A percentile compares a stretch with the other conserved stretches of the same genome.
Evolutionary conservation across 2,888 invertebrate species (phyloP).

Genomic region (Cactoblastis cactorum): DNA sequence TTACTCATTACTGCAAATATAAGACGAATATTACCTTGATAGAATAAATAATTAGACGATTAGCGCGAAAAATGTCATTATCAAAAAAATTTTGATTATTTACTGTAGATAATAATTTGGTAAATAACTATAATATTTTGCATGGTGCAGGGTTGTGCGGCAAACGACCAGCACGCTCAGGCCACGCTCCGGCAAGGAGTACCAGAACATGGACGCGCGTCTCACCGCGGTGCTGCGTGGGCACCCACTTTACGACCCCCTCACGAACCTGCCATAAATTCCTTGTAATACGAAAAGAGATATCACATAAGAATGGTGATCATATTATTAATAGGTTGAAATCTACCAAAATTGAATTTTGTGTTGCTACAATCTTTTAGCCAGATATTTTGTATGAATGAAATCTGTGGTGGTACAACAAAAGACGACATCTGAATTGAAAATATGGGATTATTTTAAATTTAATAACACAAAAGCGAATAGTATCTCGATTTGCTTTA

Average conservation of each 20-base stretch:
- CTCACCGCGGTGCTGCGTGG: conserved; percentile 27
- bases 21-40: too few species aligned
- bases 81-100: too few species aligned
- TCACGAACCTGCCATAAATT: conserved; percentile 38
- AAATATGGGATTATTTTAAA: not conserved
- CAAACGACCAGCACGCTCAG: conserved; percentile 83
- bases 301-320: not conserved
- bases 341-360: not conserved
- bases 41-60: too few species aligned
- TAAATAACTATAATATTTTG: not conserved
- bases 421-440: not conserved
- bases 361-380: not conserved
- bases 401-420: not conserved
- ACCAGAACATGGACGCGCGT: conserved; percentile 77
- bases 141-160: conserved; percentile 44
- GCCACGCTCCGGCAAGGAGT: conserved; percentile 91
- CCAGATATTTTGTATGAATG: not conserved
- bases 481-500: not conserved
- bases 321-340: not conserved
- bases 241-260: conserved; percentile 18
- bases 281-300: not conserved
- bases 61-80: too few species aligned
- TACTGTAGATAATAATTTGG: not conserved
- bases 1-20: not conserved
- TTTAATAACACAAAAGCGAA: too few species aligned